Base-by-base conservation (phyloP, 2,888 invertebrate species). In the Cristatella mucedo region DNA sequence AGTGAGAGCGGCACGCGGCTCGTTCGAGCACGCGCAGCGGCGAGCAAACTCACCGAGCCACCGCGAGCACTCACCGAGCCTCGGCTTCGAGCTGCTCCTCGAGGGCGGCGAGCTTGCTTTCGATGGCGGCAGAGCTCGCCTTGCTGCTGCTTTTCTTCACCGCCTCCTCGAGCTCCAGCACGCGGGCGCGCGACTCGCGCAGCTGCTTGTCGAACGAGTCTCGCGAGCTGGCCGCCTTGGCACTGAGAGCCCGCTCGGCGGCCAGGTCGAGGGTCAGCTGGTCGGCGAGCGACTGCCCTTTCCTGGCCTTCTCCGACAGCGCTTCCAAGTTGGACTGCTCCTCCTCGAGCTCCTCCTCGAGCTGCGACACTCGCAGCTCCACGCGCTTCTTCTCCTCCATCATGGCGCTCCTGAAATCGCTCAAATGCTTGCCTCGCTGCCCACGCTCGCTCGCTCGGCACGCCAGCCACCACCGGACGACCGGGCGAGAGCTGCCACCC, bases 281-380 rank as follows among this genome's bases (percentile, higher is more conserved):
- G 63, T 93, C 91, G 54, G 84, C n/a, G n/a, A n/a, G 29, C 9
- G 47, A 44, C 68, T 82, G 82, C 45, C 80, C 77, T 66, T 93
- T 93, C 53, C 91, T 74, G 41, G 82, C 78, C 51, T 89, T 78
- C 47, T 74, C 74, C 57, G 80, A 77, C 46, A 83, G 71, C 45
- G 86, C 76, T 70, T 95, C 95, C 41, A 78, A 78, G 67, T 84
- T 89, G 49, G 80, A 81, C 68, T 93, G 91, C 64, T 95, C 93
- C 61, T 97, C 95, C 54, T 97, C 97, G 18, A 97, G 71, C 63
- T 95, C 93, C 58, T 97, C 95, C 60, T 97, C 95, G 3, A 97
- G 73, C 6, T 87, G 78, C 15, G 82, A 76, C 61, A 97, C 89
- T 66, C 87, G 75, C 33, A 85, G 83, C 66, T 97, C 97, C 39